These are phyloP conservation scores for Scolopax bukidnonensis DNA, from an alignment of 2,797 vertebrate species.

Conservation along the genomic window DNA sequence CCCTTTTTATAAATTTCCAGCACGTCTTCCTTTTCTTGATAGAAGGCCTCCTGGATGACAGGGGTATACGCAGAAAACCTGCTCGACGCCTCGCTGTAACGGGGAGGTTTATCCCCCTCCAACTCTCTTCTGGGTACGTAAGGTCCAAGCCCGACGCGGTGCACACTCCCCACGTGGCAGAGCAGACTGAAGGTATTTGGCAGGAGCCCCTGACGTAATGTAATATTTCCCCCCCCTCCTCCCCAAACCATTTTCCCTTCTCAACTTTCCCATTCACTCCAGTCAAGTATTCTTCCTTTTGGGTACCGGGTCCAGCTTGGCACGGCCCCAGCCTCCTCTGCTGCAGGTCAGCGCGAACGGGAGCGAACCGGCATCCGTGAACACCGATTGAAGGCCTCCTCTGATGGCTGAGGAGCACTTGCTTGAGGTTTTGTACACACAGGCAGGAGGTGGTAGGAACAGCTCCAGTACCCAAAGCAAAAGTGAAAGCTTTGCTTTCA, in stretches of 20 bases:
- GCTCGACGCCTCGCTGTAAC: neutral
- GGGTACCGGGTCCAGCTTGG: neutral
- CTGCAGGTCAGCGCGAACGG: neutral
- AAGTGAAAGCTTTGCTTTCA: neutral
- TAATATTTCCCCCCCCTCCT: neutral
- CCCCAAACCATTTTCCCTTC: neutral
- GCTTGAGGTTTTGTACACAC: neutral
- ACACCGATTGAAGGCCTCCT: neutral
- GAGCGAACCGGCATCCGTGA: neutral
- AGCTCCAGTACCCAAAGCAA: neutral
- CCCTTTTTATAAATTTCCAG: neutral
- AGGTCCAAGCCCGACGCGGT: neutral
- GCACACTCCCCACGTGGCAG: neutral
- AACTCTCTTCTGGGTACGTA: neutral
- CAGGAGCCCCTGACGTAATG: neutral
- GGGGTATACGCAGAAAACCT: neutral
- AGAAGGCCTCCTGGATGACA: constrained; percentile 21
- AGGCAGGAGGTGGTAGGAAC: neutral
- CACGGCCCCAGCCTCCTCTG: neutral
- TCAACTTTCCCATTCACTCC: neutral
- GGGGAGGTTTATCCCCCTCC: neutral
- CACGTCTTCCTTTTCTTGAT: constrained; percentile 1
- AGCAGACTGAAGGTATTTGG: neutral
- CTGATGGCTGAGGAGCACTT: neutral
- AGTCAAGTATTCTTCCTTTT: neutral